Percentiles rank a stretch among this genome's conserved stretches.
Conservation (phyloP, 2,113 vertebrate species). For the Tonatia bakeri region DNA sequence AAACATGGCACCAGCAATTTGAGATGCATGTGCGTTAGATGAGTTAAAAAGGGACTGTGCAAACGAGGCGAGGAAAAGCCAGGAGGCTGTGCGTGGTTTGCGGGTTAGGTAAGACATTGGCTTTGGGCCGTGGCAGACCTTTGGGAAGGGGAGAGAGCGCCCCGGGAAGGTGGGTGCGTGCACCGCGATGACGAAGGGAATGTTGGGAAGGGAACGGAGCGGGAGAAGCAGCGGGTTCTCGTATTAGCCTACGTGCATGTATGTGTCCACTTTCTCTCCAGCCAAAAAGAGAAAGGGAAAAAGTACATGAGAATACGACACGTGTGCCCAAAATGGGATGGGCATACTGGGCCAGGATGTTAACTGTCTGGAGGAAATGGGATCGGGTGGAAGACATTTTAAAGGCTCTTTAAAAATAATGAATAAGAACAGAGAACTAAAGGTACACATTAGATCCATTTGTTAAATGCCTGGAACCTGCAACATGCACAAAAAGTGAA, state of each 20-base stretch:
- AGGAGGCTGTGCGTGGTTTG: not conserved
- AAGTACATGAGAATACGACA: not conserved
- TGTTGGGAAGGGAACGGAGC: rapidly evolving
- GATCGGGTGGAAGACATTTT: not conserved
- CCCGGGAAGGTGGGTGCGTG: not conserved
- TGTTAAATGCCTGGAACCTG: not conserved
- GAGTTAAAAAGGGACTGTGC: not conserved
- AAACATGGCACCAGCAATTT: not conserved
- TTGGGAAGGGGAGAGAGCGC: not conserved
- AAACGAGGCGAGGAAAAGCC: not conserved
- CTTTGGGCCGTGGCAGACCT: no score
- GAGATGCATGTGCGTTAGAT: not conserved
- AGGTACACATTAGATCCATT: not conserved
- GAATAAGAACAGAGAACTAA: not conserved
- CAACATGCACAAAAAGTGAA: not conserved
- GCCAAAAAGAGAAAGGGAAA: not conserved
- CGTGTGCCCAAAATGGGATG: not conserved
- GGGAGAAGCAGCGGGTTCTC: not conserved
- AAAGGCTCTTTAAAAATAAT: not conserved
- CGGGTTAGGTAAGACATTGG: not conserved
- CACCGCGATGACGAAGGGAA: rapidly evolving
- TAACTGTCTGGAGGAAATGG: not conserved
- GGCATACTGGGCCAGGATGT: not conserved
- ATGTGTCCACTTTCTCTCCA: not conserved
- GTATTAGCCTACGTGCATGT: rapidly evolving